Evolutionary conservation across 2,888 invertebrate species (phyloP), one percentile per base, ranked within the genome.

Genomic region (Glyphotaelius pellucidus): DNA sequence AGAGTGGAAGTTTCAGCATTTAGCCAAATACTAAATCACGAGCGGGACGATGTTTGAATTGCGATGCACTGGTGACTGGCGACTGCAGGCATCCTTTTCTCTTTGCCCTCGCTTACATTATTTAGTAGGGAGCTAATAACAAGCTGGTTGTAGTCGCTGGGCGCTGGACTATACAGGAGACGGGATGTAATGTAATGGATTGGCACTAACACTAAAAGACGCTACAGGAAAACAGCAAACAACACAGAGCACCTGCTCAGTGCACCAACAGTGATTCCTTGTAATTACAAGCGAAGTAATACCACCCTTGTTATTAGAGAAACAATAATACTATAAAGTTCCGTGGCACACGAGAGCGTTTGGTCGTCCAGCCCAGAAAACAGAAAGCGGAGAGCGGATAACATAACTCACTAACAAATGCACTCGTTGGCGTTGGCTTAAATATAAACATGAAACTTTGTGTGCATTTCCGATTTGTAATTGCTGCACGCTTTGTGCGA

Each of bases 381-480:
- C 35, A 19, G 32, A 19, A 5, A 12, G 38, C n/a, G n/a, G 84
- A 4, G 35, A 30, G 30, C 86, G 30, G 86, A 31, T 87, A 52
- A 87, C 52, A 87, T 87, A 87, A 87, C 52, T 86, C 52, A n/a
- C 52, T 19, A 52, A 87, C 87, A 52, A 87, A 87, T 87, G 87
- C 67, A 47, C 14, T 83, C 83, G 83, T 38, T 19, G 87, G 87
- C 11, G 14, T 31, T 30, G 52, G 52, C 52, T 31, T 47, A 32
- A 86, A 47, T 47, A 47, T 47, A 47, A 47, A 47, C 47, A 47
- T 47, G 47, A 47, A 47, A 86, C 80, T 89, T n/a, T 89, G 79
- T 89, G 67, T 89, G 88, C 88, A 89, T 89, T 89, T 89, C 47
- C 79, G 67, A 89, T 89, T 89, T 87, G 87, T 87, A 87, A 89